Conservation (phyloP, 2,113 vertebrate genomes). For the Pimephales promelas region DNA sequence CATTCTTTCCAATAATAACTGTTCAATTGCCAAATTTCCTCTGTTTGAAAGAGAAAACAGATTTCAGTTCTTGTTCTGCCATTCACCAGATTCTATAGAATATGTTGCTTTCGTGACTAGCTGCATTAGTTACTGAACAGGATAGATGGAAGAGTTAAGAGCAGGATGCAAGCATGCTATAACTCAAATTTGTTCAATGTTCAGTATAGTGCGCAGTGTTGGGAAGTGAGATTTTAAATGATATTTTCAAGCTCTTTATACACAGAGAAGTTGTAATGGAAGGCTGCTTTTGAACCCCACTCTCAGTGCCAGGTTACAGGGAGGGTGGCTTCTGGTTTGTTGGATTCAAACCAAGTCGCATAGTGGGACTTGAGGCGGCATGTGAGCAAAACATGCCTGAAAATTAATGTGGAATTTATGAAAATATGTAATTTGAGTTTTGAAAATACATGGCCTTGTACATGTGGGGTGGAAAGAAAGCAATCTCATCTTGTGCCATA, state of each 20-base stretch:
- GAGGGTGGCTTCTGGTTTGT: conserved; percentile 19
- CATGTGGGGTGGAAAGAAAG: neutral
- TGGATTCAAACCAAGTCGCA: conserved; percentile 34
- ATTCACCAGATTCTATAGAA: conserved; percentile 43
- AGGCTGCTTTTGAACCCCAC: conserved; percentile 13
- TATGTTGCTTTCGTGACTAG: conserved; percentile 10
- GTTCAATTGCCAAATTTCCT: conserved; percentile 48
- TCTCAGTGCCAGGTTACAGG: conserved; percentile 4
- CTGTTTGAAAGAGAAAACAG: conserved; percentile 39
- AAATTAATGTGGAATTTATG: conserved; percentile 18
- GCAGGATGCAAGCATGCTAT: neutral
- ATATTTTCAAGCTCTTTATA: neutral
- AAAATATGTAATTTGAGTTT: conserved; percentile 4
- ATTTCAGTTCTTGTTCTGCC: conserved; percentile 39
- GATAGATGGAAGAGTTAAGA: neutral
- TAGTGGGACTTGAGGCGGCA: neutral
- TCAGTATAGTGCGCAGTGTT: neutral
- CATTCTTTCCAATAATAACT: conserved; percentile 44
- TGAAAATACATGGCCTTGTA: neutral
- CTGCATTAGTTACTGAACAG: neutral
- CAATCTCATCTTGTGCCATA: neutral
- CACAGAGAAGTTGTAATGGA: neutral
- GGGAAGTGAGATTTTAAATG: conserved; percentile 10
- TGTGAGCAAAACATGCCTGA: conserved; percentile 26
- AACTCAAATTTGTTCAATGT: neutral